Conservation (phyloP, 1,140 invertebrate genomes). For the Bombus sibiricus region DNA sequence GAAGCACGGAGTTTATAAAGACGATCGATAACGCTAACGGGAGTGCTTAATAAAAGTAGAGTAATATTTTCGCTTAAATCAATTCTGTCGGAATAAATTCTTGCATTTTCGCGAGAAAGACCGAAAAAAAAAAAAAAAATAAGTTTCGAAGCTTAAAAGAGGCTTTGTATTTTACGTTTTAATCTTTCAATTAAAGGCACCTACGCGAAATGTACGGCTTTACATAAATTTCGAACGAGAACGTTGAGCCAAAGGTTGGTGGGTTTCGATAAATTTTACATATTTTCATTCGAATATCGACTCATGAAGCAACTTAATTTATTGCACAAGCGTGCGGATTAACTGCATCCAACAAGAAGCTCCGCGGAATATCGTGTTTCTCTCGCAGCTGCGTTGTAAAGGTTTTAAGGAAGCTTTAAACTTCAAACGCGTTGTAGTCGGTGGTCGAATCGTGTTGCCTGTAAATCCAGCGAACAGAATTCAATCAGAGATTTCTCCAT, state of each 20-base stretch:
- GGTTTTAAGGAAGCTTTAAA: constrained; percentile 21
- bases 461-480: too few species aligned
- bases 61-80: not conserved
- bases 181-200: not conserved
- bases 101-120: not conserved
- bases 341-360: not conserved
- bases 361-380: not conserved
- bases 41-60: not conserved
- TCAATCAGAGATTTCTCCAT: too few species aligned
- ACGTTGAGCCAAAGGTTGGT: not conserved
- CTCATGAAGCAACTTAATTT: not conserved
- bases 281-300: constrained; percentile 17
- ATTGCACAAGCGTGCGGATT: not conserved
- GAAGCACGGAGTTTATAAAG: not conserved
- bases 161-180: constrained; percentile 6
- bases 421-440: not conserved
- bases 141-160: not conserved
- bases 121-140: too few species aligned
- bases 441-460: too few species aligned
- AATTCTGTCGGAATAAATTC: not conserved
- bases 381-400: not conserved
- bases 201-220: not conserved
- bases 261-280: constrained; percentile 12
- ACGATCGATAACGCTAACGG: not conserved
- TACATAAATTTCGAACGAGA: not conserved